Evolutionary conservation across 1,140 invertebrate species (phyloP).

Genomic region (Andricus grossulariae): DNA sequence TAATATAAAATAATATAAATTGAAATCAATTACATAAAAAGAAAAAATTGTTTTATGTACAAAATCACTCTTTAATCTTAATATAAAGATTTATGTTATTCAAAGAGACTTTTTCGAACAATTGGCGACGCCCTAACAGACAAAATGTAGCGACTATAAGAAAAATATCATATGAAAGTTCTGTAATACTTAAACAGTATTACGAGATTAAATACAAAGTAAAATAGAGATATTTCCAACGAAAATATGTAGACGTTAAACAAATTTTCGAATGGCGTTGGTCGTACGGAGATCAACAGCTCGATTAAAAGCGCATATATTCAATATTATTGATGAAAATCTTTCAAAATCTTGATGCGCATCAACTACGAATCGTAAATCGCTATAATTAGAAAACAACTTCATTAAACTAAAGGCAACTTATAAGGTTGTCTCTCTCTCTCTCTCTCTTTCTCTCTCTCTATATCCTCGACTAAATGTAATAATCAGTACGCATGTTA

Average conservation of each 20-base stretch:
- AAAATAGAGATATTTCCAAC: background rate
- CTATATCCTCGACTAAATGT: background rate
- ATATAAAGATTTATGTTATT: background rate
- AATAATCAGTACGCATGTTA: slow-evolving; percentile 34
- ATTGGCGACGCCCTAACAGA: background rate
- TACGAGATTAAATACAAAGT: background rate
- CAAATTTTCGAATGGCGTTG: slow-evolving; percentile 2
- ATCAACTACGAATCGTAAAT: background rate
- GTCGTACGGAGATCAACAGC: background rate
- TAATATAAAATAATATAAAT: background rate
- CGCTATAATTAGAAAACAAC: slow-evolving; percentile 23
- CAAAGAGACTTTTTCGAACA: background rate
- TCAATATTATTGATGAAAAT: background rate
- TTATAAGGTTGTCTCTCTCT: background rate
- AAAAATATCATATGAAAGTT: background rate
- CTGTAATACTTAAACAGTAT: background rate
- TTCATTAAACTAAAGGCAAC: slow-evolving; percentile 8
- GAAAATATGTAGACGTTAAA: background rate
- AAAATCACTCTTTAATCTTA: background rate
- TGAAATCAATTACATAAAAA: background rate
- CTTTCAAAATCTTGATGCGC: background rate
- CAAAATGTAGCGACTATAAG: background rate
- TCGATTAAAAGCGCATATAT: slow-evolving; percentile 14
- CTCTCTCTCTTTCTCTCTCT: no score
- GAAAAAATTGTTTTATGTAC: background rate